Percentiles rank a stretch among this genome's conserved stretches.
Conservation (phyloP, 2,888 invertebrate species). For the Agriopis marginaria region DNA sequence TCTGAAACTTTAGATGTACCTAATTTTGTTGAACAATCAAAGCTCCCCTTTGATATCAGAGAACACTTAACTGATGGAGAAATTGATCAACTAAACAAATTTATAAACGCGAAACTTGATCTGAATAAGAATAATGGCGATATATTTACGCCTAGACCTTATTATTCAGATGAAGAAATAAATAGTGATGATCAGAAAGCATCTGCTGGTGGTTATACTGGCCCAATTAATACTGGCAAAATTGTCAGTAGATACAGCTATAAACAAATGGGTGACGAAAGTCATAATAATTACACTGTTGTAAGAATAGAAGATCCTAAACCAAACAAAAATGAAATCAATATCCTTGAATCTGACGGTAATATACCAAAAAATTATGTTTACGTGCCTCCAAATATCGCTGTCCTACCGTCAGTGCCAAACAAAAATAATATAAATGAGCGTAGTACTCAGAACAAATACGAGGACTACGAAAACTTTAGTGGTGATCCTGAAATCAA, state of each 20-base stretch:
- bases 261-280: slow-evolving; percentile 45
- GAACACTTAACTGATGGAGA: slow-evolving; percentile 19
- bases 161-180: neutral
- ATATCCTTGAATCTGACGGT: neutral
- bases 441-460: neutral
- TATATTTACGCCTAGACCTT: neutral
- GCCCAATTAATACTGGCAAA: slow-evolving; percentile 4
- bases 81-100: slow-evolving; percentile 16
- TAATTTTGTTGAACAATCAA: slow-evolving; percentile 1
- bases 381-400: slow-evolving; percentile 44
- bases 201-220: neutral
- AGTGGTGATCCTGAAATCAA: neutral
- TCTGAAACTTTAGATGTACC: slow-evolving; percentile 12
- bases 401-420: neutral
- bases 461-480: neutral
- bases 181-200: neutral
- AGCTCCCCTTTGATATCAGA: slow-evolving; percentile 9
- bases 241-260: slow-evolving; percentile 45
- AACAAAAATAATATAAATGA: slow-evolving; percentile 12
- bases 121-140: neutral
- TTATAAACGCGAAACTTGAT: slow-evolving; percentile 16
- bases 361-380: slow-evolving; percentile 42
- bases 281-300: slow-evolving; percentile 41
- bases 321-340: slow-evolving; percentile 9
- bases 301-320: slow-evolving; percentile 42